Percentiles rank a stretch among this genome's conserved stretches.
phyloP scores from a whole-genome alignment of 2,888 invertebrate species.

The Aphodius granarius region DNA sequence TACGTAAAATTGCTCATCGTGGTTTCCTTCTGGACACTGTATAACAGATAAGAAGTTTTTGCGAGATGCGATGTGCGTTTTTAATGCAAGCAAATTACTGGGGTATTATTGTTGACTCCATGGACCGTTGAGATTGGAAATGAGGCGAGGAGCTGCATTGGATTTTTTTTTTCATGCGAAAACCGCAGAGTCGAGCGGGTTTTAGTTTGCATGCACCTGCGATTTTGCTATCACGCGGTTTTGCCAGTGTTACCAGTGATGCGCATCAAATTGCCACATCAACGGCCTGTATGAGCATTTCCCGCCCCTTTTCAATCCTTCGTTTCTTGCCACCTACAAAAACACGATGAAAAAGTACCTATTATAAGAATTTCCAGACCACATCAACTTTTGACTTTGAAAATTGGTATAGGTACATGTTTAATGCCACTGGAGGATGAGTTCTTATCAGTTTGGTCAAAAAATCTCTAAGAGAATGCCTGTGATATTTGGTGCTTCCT shows the following conservation, averaged over 20 bases:
- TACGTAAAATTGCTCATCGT: not conserved
- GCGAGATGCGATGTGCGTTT: not conserved
- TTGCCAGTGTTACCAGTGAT: not conserved
- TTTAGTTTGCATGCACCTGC: not conserved
- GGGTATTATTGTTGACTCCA: not conserved
- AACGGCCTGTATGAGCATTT: not conserved
- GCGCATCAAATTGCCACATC: not conserved
- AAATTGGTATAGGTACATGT: too few species aligned
- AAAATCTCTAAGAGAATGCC: too few species aligned
- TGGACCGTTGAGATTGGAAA: not conserved
- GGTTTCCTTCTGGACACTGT: not conserved
- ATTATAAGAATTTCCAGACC: too few species aligned
- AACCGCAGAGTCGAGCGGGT: not conserved
- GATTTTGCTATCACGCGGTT: not conserved
- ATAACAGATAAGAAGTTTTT: not conserved
- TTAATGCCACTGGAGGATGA: too few species aligned
- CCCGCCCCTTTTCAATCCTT: not conserved
- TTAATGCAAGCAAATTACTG: not conserved
- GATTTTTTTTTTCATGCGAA: not conserved
- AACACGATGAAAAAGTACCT: too few species aligned
- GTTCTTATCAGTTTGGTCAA: too few species aligned
- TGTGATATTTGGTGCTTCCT: too few species aligned
- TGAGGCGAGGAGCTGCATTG: too few species aligned
- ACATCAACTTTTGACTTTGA: too few species aligned
- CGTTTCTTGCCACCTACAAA: not conserved